Conservation (phyloP, 2,888 invertebrate genomes). For the Pyrrhia umbra region DNA sequence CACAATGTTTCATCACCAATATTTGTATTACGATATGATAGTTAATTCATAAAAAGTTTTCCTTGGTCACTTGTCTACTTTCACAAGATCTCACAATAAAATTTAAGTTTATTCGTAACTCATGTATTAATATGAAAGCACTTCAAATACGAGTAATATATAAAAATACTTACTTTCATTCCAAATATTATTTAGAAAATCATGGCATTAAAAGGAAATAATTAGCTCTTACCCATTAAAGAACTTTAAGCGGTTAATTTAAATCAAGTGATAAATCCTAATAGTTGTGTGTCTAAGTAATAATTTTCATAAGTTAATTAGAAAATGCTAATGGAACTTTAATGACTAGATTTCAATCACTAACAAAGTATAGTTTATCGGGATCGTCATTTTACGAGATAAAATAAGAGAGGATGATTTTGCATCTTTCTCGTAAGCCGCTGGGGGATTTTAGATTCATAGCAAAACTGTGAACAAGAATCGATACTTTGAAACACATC, state of each 20-base stretch:
- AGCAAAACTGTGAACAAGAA: background rate
- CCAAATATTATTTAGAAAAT: slow-evolving; percentile 3
- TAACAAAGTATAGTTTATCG: background rate
- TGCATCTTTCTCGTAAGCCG: background rate
- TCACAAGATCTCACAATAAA: background rate
- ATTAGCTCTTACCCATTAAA: background rate
- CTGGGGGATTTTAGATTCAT: background rate
- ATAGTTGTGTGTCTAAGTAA: slow-evolving; percentile 5
- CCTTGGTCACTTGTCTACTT: background rate
- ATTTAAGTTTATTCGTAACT: background rate
- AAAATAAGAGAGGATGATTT: background rate
- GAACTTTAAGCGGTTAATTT: slow-evolving; percentile 7
- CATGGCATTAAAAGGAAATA: background rate
- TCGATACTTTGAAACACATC: no score
- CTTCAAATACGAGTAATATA: background rate
- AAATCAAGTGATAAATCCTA: slow-evolving; percentile 7
- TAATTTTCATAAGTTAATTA: slow-evolving; percentile 6
- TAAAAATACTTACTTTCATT: slow-evolving; percentile 2
- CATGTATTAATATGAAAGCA: background rate
- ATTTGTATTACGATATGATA: background rate
- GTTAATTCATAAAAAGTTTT: background rate
- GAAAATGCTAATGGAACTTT: slow-evolving; percentile 11
- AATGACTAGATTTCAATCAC: slow-evolving; percentile 9
- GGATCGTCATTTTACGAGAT: background rate
- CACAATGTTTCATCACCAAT: slow-evolving; percentile 6